These are phyloP conservation scores for Morone chrysops DNA, from an alignment of 2,113 vertebrate species.

Conservation along the genomic window DNA sequence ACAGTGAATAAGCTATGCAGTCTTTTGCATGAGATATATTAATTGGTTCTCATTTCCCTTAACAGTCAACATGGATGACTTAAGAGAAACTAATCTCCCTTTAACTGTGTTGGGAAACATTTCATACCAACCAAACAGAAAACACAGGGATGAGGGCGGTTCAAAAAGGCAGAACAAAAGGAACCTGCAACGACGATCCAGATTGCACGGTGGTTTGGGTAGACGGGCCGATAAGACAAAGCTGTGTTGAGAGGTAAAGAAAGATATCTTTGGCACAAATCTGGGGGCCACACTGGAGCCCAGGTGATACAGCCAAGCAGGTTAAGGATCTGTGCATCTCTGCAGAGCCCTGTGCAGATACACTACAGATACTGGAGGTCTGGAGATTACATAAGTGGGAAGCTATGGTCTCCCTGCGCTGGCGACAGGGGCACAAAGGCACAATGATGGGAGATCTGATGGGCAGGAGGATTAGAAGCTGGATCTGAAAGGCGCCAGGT, in stretches of 20 bases:
- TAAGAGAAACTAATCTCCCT: conserved; percentile 14
- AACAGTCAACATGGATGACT: conserved; percentile 12
- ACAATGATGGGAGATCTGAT: conserved; percentile 83
- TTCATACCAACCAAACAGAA: conserved; percentile 57
- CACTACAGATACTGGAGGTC: conserved; percentile 76
- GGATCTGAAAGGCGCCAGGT: conserved; percentile 85
- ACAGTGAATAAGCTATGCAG: neutral
- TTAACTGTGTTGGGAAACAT: conserved; percentile 47
- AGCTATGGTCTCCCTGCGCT: conserved; percentile 60
- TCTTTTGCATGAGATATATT: neutral
- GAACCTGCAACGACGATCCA: conserved; percentile 57
- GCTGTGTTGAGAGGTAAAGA: conserved; percentile 84
- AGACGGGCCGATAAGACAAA: conserved; percentile 75
- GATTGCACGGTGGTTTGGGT: conserved; percentile 77
- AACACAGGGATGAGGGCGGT: conserved; percentile 73
- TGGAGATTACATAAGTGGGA: conserved; percentile 82
- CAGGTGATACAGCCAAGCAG: conserved; percentile 74
- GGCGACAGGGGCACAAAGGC: conserved; percentile 79
- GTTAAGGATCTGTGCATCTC: conserved; percentile 67
- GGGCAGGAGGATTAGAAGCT: conserved; percentile 83
- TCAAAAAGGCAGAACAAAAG: conserved; percentile 79
- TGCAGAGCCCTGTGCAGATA: conserved; percentile 63
- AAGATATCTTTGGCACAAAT: conserved; percentile 80
- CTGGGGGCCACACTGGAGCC: conserved; percentile 82
- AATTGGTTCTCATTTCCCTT: neutral